Base-by-base conservation (phyloP, 1,140 invertebrate species). In the Oreohelix idahoensis region DNA sequence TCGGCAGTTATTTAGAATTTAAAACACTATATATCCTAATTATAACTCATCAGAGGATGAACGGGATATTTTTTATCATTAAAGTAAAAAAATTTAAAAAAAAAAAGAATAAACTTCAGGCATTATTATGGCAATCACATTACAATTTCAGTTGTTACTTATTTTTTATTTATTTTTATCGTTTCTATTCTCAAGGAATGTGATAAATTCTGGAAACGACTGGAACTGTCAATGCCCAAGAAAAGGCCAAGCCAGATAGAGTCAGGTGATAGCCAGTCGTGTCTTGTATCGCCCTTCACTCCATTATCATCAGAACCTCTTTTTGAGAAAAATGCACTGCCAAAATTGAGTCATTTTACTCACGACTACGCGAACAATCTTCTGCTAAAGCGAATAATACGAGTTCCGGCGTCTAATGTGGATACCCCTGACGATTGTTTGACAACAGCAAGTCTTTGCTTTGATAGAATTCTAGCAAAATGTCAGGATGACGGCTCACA, bases 181-280 rank as follows among this genome's bases (percentile, higher is more conserved):
- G 42, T 49, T 49, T 70, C 8, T 38, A 38, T 42, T 66, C 15
- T 2, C 20, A 84, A 86, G 74, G 86, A 88, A 73, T 20, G 80
- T 0, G 85, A 88, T 0, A 81, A 70, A 45, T 89, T 89, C 63
- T 89, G 89, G 88, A 86, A 89, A 66, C 83, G 87, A 39, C 69
- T 89, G 23, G 75, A 81, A 76, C 77, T 90, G 10, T 87, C 88
- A 5, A 80, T 90, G 81, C 89, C 89, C 38, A 90, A 90, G 82
- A 89, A 87, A 45, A 45, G 69, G 32, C 26, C 45, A 35, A 39
- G 23, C 26, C 66, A 70, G 29, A 4, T 32, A 11, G 45, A 51
- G 35, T 15, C 42, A 10, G n/a, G 13, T 4, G 2, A 35, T 10
- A 36, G n/a, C 32, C 66, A 42, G n/a, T 42, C 73, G 17, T 75